These are phyloP conservation scores for Limonius californicus DNA, from an alignment of 1,140 invertebrate species.

Conservation along the genomic window DNA sequence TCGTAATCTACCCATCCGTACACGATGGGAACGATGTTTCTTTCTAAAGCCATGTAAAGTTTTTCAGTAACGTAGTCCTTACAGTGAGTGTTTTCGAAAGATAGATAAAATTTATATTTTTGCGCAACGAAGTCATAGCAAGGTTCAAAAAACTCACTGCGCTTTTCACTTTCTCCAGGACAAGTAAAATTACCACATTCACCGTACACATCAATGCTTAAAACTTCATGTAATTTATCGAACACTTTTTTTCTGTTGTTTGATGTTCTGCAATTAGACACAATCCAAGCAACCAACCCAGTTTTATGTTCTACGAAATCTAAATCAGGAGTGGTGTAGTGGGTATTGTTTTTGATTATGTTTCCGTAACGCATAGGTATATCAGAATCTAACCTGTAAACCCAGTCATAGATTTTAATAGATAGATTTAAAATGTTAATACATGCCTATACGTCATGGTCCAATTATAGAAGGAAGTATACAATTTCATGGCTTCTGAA, in stretches of 20 bases:
- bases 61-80: constrained; percentile 60
- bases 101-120: constrained; percentile 52
- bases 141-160: not conserved
- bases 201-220: constrained; percentile 66
- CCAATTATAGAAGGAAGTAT: constrained; percentile 13
- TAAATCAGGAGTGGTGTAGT: constrained; percentile 34
- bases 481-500: no score
- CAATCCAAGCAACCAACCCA: constrained; percentile 56
- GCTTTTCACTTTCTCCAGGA: constrained; percentile 28
- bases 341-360: constrained; percentile 39
- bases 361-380: constrained; percentile 59
- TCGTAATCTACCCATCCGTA: constrained; percentile 56
- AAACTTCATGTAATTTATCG: constrained; percentile 51
- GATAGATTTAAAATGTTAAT: no score
- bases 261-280: constrained; percentile 56
- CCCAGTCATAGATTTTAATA: no score
- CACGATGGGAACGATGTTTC: constrained; percentile 55
- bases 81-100: constrained; percentile 59
- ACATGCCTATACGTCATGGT: constrained; percentile 2
- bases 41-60: constrained; percentile 48
- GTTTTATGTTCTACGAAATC: constrained; percentile 40
- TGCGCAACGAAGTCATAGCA: not conserved
- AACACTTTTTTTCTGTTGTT: constrained; percentile 54
- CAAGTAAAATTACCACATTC: constrained; percentile 49
- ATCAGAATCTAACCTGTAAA: constrained; percentile 56